Percentiles rank a stretch among this genome's conserved stretches.
phyloP scores from a whole-genome alignment of 1,140 invertebrate species.

The Heliconius himera region DNA sequence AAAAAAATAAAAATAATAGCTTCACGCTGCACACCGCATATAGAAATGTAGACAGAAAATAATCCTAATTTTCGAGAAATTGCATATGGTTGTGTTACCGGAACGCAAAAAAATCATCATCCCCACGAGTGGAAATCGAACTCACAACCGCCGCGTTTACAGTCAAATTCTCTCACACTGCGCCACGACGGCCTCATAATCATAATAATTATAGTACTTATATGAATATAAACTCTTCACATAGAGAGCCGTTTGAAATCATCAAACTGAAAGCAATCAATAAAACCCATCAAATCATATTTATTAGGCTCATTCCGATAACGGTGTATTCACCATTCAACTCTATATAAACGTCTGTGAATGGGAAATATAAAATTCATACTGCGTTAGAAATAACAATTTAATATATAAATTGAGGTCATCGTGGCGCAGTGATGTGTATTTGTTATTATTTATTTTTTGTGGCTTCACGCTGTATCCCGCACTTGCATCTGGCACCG shows the following conservation, averaged over 20 bases:
- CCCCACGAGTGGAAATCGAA: too few relatives aligned
- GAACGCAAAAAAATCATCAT: too few relatives aligned
- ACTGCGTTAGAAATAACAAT: not conserved
- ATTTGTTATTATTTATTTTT: too few relatives aligned
- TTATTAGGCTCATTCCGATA: constrained; percentile 6
- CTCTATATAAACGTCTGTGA: not conserved
- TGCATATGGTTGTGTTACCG: too few relatives aligned
- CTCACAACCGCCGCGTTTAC: too few relatives aligned
- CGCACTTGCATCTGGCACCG: not conserved
- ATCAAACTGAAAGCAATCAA: constrained; percentile 13
- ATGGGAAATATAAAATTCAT: not conserved
- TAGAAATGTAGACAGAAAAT: too few relatives aligned
- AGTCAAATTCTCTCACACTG: too few relatives aligned
- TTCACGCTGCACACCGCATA: too few relatives aligned
- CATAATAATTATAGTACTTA: not conserved
- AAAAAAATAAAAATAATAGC: too few relatives aligned
- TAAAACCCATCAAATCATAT: constrained; percentile 3
- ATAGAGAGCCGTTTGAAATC: constrained; percentile 5
- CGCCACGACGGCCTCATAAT: too few relatives aligned
- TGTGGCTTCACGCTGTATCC: not conserved
- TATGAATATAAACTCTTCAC: not conserved
- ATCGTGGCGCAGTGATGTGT: too few relatives aligned
- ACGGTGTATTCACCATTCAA: not conserved
- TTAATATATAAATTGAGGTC: not conserved
- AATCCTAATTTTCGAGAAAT: too few relatives aligned